Evolutionary conservation across 2,888 invertebrate species (phyloP).

Genomic region (Gortyna flavago): DNA sequence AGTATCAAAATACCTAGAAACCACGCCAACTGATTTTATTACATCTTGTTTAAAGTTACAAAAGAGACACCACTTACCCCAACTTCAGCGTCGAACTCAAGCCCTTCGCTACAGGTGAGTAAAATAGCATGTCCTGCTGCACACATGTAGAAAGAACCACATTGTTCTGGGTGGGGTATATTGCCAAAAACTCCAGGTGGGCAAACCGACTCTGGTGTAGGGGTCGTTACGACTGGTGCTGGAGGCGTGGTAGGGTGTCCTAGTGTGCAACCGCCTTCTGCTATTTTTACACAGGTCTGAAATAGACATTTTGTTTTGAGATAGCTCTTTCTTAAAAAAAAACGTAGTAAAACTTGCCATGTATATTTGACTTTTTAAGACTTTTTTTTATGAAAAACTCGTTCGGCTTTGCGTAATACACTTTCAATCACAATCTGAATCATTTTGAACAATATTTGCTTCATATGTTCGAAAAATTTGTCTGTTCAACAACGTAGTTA

Average conservation of each 20-base stretch:
- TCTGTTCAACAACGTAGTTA: no score
- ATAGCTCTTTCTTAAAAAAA: not conserved
- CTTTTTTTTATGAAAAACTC: not conserved
- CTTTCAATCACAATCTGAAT: no score
- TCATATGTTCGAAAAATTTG: no score
- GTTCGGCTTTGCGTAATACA: not conserved
- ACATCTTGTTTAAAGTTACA: not conserved
- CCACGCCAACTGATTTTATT: no score
- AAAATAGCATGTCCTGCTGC: constrained; percentile 59
- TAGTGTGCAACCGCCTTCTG: constrained; percentile 40
- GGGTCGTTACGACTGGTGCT: not conserved
- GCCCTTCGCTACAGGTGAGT: constrained; percentile 64
- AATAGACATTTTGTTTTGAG: not conserved
- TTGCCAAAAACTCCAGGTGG: constrained; percentile 66
- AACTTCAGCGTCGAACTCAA: constrained; percentile 66
- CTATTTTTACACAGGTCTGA: constrained; percentile 32
- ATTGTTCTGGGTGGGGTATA: constrained; percentile 67
- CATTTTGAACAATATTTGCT: no score
- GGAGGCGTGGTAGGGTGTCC: constrained; percentile 13
- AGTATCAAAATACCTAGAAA: no score
- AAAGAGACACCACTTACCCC: constrained; percentile 1
- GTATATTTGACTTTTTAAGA: not conserved
- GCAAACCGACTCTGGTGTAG: constrained; percentile 52
- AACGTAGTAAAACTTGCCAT: not conserved
- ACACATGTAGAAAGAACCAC: constrained; percentile 71